Evolutionary conservation across 2,113 vertebrate species (phyloP).

Genomic region (Chlamydotis undulata): DNA sequence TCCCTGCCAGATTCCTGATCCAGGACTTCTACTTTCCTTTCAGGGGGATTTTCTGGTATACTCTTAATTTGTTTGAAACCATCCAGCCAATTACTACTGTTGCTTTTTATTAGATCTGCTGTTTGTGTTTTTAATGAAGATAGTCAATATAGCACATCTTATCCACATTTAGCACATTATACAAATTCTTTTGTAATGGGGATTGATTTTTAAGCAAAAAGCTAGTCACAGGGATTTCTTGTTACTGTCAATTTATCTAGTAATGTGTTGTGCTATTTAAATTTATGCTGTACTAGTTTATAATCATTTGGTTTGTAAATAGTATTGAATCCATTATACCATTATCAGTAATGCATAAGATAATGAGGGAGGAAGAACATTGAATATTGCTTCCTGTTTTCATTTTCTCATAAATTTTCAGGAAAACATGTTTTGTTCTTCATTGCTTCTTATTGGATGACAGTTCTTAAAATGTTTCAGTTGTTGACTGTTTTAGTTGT

Average conservation of each 20-base stretch:
- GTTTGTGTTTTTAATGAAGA: slow-evolving; percentile 12
- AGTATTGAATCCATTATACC: neutral
- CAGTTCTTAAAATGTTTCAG: neutral
- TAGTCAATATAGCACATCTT: neutral
- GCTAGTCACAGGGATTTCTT: neutral
- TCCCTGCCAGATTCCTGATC: neutral
- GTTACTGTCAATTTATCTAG: neutral
- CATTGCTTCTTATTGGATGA: neutral
- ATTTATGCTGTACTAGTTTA: neutral
- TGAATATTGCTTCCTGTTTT: neutral
- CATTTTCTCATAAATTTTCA: neutral
- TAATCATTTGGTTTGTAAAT: slow-evolving; percentile 13
- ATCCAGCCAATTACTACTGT: neutral
- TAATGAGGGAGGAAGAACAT: neutral
- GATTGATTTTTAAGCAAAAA: neutral
- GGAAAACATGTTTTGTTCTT: neutral
- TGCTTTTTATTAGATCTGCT: neutral
- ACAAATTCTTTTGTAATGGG: neutral
- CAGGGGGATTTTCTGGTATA: neutral
- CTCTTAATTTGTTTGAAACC: neutral
- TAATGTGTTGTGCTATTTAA: neutral
- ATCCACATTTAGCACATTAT: neutral
- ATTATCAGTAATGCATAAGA: neutral
- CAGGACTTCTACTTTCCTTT: neutral
- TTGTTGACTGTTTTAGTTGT: neutral